Base-by-base conservation (phyloP, 2,888 invertebrate genomes). In the Trichogramma dendrolimi region DNA sequence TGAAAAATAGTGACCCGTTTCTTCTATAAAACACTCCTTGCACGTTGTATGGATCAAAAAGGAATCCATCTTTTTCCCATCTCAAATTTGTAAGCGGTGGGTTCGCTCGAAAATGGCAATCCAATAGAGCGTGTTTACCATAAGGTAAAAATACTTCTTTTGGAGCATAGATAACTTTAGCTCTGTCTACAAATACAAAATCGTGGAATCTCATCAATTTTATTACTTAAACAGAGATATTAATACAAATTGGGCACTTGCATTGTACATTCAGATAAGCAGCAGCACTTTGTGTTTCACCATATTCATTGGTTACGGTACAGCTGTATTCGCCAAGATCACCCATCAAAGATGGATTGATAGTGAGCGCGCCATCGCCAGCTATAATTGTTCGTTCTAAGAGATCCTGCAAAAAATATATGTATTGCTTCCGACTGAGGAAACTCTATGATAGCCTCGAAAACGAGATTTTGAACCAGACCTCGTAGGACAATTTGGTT, bases 211-310 rank as follows among this genome's bases (percentile, higher is more conserved):
- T 64, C 47, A 63, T 47, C 40, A 44, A 7, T 51, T 49, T 51
- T 53, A 65, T 48, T 47, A 43, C 41, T 38, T 27, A 27, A 27
- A 27, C 27, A 27, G 27, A 27, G 27, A 2, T 27, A 27, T 27
- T 27, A 27, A 27, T 27, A 27, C 27, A 27, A 27, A 27, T 27
- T 27, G 7, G 41, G 14, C 40, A 62, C 90, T 87, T 79, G 96
- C 96, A 96, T 81, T 94, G 93, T 66, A 96, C 93, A 78, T 95
- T 92, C 69, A 96, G 86, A 80, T 87, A 93, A 63, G 94, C 95
- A 67, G 86, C 85, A 56, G 94, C 92, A 65, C 87, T 87, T 80
- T 94, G 94, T 65, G 85, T 82, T 71, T 87, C 87, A 10, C 89
- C 91, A 66, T 87, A 85, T 56, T 84, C 83, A 72, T 89, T 90